Conservation (phyloP, 1,140 invertebrate species). For the Bombus sylvicola region DNA sequence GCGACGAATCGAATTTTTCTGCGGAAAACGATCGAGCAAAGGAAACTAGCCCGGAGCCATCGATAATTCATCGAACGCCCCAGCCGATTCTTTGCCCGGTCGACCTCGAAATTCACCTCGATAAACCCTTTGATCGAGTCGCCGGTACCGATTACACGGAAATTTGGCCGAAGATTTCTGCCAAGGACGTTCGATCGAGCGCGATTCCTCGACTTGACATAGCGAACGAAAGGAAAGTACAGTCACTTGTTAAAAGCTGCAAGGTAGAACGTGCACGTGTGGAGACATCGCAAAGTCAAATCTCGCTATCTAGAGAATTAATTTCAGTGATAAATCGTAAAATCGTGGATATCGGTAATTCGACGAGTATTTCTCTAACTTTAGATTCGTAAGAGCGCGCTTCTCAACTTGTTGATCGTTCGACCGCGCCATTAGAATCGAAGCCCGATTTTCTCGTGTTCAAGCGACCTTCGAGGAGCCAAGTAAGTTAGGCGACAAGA, state of each 20-base stretch:
- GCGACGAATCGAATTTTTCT: slow-evolving; percentile 10
- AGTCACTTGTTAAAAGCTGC: background rate
- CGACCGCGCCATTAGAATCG: too few species aligned
- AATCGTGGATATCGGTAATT: background rate
- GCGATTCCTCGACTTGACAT: background rate
- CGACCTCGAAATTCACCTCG: slow-evolving; percentile 24
- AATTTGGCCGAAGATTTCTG: background rate
- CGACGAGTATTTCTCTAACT: background rate
- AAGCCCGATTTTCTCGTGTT: background rate
- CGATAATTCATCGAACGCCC: slow-evolving; percentile 58
- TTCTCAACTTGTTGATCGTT: too few species aligned
- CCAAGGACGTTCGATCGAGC: background rate
- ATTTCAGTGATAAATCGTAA: background rate
- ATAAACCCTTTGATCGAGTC: slow-evolving; percentile 49
- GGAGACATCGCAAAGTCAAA: background rate
- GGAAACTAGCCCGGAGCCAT: slow-evolving; percentile 31
- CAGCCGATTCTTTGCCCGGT: slow-evolving; percentile 45
- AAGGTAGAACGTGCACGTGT: background rate
- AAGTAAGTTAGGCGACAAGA: background rate
- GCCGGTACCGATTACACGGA: background rate
- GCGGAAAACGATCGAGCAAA: slow-evolving; percentile 1
- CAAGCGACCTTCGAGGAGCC: too few species aligned
- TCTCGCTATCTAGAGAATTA: background rate
- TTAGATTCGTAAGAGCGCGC: too few species aligned
- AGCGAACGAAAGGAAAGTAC: background rate